Base-by-base conservation (phyloP, 2,888 invertebrate genomes). In the Nymphalis polychloros region DNA sequence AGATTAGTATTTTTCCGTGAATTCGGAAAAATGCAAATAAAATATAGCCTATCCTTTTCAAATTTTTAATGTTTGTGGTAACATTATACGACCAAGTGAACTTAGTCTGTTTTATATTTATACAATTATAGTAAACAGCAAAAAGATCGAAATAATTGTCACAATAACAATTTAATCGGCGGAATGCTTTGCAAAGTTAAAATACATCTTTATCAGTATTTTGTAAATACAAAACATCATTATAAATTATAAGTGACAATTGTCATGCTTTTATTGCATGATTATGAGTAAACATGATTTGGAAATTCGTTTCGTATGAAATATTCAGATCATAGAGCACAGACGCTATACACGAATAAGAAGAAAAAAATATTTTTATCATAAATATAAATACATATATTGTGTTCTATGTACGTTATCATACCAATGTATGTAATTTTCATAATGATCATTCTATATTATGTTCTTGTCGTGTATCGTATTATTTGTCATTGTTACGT, bases 201-300 rank as follows among this genome's bases (percentile, higher is more conserved):
- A 55, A 55, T 55, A 31, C 10, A 53, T 17, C 27, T 55, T 31
- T 55, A 55, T 55, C 62, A 64, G 53, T 62, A 50, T 52, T 53
- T 65, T 64, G 60, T 59, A 64, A 65, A 64, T 27, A 59, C 41
- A 52, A 59, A 13, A 59, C 47, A 31, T 41, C 48, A 31, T 31
- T 57, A n/a, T 57, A 31, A 31, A 49, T 49, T 49, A 49, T 50
- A 50, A 62, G 35, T 57, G 8, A 49, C 57, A 20, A 27, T n/a
- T 27, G 35, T 31, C 60, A 65, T 31, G 65, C 31, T 60, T 65
- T 60, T 46, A 52, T 60, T 46, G 31, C 60, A 60, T 65, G 60
- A 60, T 65, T 6, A 13, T 31, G 23, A 50, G 41, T 65, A 53
- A 46, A 60, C 47, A 65, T 59, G 27, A 60, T 52, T 46, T 46